phyloP scores from a whole-genome alignment of 2,797 vertebrate species.

The Gadopsis marmoratus region DNA sequence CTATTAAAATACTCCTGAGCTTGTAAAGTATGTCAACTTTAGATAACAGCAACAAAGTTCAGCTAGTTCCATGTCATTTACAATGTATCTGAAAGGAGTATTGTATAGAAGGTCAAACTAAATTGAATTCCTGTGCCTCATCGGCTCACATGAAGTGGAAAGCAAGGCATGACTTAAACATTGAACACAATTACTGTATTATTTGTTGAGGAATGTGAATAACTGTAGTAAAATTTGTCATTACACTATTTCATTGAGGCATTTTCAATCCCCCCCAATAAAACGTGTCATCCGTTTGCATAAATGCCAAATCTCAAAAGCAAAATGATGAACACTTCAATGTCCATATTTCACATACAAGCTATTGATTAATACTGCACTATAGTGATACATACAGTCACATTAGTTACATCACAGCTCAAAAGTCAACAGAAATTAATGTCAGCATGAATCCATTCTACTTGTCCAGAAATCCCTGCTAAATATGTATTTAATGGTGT shows the following conservation, averaged over 20 bases:
- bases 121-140: neutral
- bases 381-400: neutral
- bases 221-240: slow-evolving; percentile 10
- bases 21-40: slow-evolving; percentile 47
- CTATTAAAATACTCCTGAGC: slow-evolving; percentile 51
- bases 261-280: neutral
- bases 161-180: neutral
- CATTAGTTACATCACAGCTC: slow-evolving; percentile 50
- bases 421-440: slow-evolving; percentile 51
- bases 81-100: slow-evolving; percentile 1
- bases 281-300: slow-evolving; percentile 17
- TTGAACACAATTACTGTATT: neutral
- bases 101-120: slow-evolving; percentile 40
- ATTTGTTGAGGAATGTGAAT: neutral
- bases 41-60: slow-evolving; percentile 46
- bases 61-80: slow-evolving; percentile 30
- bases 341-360: slow-evolving; percentile 29
- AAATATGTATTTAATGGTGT: slow-evolving; percentile 67
- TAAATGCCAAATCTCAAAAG: slow-evolving; percentile 26
- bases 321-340: slow-evolving; percentile 26
- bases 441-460: slow-evolving; percentile 28
- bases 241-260: neutral
- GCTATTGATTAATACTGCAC: slow-evolving; percentile 48
- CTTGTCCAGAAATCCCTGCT: slow-evolving; percentile 35
- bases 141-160: neutral